Evolutionary conservation across 2,797 vertebrate species (phyloP), one percentile per base, ranked within the genome.

Genomic region (Gadopsis bispinosus): DNA sequence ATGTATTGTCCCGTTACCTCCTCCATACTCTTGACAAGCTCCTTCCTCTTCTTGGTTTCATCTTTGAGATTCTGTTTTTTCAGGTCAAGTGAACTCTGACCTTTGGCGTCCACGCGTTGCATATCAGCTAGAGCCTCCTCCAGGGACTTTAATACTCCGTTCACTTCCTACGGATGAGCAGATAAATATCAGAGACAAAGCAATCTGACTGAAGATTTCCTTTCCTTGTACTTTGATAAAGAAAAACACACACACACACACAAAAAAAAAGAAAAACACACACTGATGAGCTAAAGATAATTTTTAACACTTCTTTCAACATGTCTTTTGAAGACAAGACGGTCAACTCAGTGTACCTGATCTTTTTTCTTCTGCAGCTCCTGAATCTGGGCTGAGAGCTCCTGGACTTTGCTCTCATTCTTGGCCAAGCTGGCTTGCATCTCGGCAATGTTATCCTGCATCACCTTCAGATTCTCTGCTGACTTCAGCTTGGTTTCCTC

Each of bases 61-160:
- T 89, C 95, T 78, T 94, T 91, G 54, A 99, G 86, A 85, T 97
- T 98, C 89, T 97, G 96, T 82, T 97, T 98, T 88, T 97, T 97
- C 61, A 98, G 89, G 88, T 97, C 96, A 71, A 99, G 93, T 0
- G 95, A 87, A 83, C 97, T 99, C 92, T 93, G 97, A 82, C 95
- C 95, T 94, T 97, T 99, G 50, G 96, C 91, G 41, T 97, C 93
- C 68, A 95, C 90, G 77, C 96, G 95, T 71, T 99, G 97, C 29
- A 94, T 91, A 53, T 98, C 96, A 70, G 97, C 93, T 47, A 99
- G 85, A 9, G 91, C 61, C 66, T 92, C 94, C 91, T 99, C 96
- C 68, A 99, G 89, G 13, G 94, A 89, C 71, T 75, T 93, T 51
- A 99, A 93, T 0, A 76, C 81, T 22, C 94, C 95, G 70, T 91